These are phyloP conservation scores for Mormyrus iriodes DNA, from an alignment of 2,113 vertebrate species.

Conservation along the genomic window DNA sequence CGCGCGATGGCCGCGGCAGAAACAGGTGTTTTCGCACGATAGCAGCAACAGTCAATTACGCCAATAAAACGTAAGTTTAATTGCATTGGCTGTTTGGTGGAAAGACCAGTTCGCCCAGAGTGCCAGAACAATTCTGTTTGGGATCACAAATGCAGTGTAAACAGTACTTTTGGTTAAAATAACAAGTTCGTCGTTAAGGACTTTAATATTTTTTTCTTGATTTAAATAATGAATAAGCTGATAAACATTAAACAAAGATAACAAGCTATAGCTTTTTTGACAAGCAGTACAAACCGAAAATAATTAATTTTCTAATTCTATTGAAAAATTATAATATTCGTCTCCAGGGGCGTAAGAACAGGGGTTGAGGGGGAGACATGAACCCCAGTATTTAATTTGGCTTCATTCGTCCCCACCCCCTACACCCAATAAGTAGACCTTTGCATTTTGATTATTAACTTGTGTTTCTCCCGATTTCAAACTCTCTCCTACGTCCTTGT, in stretches of 20 bases:
- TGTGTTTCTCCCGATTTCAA: not conserved
- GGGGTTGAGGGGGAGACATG: not conserved
- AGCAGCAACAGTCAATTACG: slow-evolving; percentile 63
- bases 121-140: slow-evolving; percentile 1
- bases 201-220: not conserved
- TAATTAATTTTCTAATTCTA: not conserved
- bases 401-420: not conserved
- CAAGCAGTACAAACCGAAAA: not conserved
- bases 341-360: not conserved
- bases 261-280: not conserved
- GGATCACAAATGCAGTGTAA: not conserved
- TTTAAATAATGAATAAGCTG: not conserved
- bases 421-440: not conserved
- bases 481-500: not conserved
- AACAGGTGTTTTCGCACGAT: slow-evolving; percentile 66
- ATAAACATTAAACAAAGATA: not conserved
- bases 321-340: not conserved
- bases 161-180: slow-evolving; percentile 6
- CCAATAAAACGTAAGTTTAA: slow-evolving; percentile 59
- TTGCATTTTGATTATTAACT: not conserved
- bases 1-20: slow-evolving; percentile 41
- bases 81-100: slow-evolving; percentile 32
- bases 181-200: not conserved
- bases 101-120: not conserved
- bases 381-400: not conserved